phyloP scores from a whole-genome alignment of 2,113 vertebrate genomes.

The Conger conger region DNA sequence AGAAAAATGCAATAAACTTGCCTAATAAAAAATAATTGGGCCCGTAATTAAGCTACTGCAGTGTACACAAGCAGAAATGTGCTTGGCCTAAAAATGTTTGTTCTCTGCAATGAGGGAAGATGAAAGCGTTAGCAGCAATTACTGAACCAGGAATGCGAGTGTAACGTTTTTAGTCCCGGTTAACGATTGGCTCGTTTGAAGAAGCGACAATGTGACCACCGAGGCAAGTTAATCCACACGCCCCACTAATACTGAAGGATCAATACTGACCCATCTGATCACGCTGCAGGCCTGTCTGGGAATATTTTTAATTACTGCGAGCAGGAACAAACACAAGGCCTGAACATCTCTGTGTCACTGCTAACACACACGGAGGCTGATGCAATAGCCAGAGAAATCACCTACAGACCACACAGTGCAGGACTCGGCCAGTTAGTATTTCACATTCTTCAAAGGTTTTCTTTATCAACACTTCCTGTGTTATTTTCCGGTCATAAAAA shows the following conservation, averaged over 20 bases:
- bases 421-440: neutral
- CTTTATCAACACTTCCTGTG: too few species aligned
- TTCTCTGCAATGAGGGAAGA: neutral
- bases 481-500: too few species aligned
- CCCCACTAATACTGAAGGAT: neutral
- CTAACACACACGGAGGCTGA: neutral
- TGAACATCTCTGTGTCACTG: neutral
- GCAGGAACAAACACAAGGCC: neutral
- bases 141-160: neutral
- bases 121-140: neutral
- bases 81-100: neutral
- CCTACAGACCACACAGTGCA: neutral
- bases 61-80: neutral
- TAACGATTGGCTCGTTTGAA: neutral
- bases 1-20: neutral
- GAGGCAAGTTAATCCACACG: slow-evolving; percentile 4
- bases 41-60: neutral
- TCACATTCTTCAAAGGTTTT: too few species aligned
- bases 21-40: neutral
- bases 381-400: neutral
- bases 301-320: neutral
- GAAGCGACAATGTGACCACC: neutral
- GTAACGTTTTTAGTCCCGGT: neutral
- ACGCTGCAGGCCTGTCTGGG: neutral
- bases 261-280: neutral